phyloP scores from a whole-genome alignment of 2,888 invertebrate species.

The Limenitis camilla region DNA sequence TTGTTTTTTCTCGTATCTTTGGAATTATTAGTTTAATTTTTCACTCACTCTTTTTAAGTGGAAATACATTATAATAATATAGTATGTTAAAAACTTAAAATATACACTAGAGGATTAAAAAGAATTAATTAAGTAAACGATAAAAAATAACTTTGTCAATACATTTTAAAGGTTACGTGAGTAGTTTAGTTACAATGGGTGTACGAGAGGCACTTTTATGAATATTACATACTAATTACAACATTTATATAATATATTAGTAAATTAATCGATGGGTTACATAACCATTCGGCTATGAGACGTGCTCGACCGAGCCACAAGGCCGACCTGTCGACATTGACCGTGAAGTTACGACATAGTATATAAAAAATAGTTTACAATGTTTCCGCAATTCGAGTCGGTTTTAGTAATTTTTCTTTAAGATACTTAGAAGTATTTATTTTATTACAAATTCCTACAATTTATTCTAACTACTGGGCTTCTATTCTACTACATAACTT shows the following conservation, averaged over 20 bases:
- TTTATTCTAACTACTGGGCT: too few species aligned
- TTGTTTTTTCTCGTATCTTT: too few species aligned
- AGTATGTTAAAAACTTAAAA: too few species aligned
- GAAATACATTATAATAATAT: too few species aligned
- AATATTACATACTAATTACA: slow-evolving; percentile 21
- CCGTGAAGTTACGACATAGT: slow-evolving; percentile 62
- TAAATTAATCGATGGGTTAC: slow-evolving; percentile 55
- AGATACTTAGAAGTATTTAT: slow-evolving; percentile 5
- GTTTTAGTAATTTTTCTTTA: slow-evolving; percentile 14
- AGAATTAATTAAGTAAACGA: too few species aligned
- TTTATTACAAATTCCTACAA: background rate
- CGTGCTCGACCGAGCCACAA: slow-evolving; percentile 59
- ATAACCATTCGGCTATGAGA: slow-evolving; percentile 57
- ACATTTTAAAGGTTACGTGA: too few species aligned
- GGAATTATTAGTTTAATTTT: too few species aligned
- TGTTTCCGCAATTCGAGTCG: slow-evolving; percentile 65
- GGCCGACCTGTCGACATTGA: slow-evolving; percentile 69
- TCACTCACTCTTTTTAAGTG: too few species aligned
- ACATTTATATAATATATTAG: slow-evolving; percentile 42
- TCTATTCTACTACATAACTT: too few species aligned
- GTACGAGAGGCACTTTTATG: background rate
- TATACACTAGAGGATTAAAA: too few species aligned
- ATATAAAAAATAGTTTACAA: slow-evolving; percentile 54
- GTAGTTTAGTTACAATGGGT: background rate
- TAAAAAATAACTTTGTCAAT: too few species aligned